Percentiles rank a stretch among this genome's conserved stretches.
phyloP scores from a whole-genome alignment of 1,140 invertebrate genomes.

The Bombus impatiens region DNA sequence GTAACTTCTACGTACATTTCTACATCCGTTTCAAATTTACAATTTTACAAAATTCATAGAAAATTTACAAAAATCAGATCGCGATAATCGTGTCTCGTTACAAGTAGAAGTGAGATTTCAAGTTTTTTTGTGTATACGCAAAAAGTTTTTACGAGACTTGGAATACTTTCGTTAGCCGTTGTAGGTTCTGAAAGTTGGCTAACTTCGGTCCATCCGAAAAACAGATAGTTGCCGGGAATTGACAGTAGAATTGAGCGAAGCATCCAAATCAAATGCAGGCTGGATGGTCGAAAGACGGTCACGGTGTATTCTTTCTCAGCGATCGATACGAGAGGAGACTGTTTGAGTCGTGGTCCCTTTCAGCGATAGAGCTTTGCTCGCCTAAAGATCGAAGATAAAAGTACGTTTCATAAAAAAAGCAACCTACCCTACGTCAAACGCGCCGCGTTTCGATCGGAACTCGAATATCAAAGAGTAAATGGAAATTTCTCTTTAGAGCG shows the following conservation, averaged over 20 bases:
- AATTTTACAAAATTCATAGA: too few species aligned
- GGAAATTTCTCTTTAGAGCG: background rate
- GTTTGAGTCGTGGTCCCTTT: background rate
- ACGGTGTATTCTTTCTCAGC: background rate
- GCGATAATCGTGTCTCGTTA: too few species aligned
- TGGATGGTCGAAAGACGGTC: background rate
- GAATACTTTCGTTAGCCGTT: too few species aligned
- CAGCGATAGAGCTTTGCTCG: background rate
- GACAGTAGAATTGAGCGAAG: background rate
- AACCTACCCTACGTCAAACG: background rate
- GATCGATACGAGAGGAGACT: background rate
- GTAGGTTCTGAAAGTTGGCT: background rate
- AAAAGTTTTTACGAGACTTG: too few species aligned
- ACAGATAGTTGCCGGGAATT: background rate
- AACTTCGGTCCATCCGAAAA: background rate
- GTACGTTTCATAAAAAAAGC: background rate
- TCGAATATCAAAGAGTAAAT: background rate
- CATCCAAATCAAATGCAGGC: background rate
- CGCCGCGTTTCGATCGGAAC: background rate
- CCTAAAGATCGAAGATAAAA: background rate
- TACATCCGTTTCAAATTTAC: too few species aligned
- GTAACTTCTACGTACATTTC: too few species aligned
- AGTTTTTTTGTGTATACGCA: too few species aligned
- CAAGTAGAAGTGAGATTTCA: too few species aligned
- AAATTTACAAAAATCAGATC: too few species aligned